phyloP scores from a whole-genome alignment of 2,888 invertebrate genomes.

The Andrena chrysosceles region DNA sequence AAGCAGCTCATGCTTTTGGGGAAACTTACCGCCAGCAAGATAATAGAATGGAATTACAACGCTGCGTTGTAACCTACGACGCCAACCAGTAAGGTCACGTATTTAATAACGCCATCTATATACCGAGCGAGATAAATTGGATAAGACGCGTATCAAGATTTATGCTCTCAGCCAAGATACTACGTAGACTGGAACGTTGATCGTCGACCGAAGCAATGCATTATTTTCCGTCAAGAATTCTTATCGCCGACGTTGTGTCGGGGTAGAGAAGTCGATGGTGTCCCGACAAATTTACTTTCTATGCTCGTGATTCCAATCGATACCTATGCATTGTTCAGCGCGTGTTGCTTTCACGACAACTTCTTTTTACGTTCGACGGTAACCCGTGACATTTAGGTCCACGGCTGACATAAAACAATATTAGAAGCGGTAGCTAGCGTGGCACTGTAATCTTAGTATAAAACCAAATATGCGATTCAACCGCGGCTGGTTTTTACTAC shows the following conservation, averaged over 20 bases:
- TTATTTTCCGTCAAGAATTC: constrained; percentile 13
- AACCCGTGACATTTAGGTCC: constrained; percentile 41
- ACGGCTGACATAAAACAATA: constrained; percentile 32
- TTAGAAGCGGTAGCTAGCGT: constrained; percentile 24
- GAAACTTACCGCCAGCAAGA: constrained; percentile 43
- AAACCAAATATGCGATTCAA: constrained; percentile 8
- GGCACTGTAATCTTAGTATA: constrained; percentile 21
- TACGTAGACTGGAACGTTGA: constrained; percentile 36
- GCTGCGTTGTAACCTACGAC: constrained; percentile 39
- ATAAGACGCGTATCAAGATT: constrained; percentile 71
- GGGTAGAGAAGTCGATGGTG: constrained; percentile 13
- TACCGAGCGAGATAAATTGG: constrained; percentile 66
- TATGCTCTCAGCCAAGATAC: constrained; percentile 53
- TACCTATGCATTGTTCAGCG: constrained; percentile 8
- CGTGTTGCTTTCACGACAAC: neutral
- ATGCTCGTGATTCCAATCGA: neutral
- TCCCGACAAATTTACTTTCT: neutral
- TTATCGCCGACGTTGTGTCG: neutral
- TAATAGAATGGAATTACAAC: constrained; percentile 44
- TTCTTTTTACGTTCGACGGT: neutral
- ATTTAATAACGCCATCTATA: constrained; percentile 70
- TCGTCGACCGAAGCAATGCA: constrained; percentile 49
- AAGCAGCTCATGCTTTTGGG: constrained; percentile 10
- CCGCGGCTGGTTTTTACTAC: neutral
- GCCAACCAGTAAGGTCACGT: constrained; percentile 63